Evolutionary conservation across 2,888 invertebrate species (phyloP).

Genomic region (Phyto melanocephala): DNA sequence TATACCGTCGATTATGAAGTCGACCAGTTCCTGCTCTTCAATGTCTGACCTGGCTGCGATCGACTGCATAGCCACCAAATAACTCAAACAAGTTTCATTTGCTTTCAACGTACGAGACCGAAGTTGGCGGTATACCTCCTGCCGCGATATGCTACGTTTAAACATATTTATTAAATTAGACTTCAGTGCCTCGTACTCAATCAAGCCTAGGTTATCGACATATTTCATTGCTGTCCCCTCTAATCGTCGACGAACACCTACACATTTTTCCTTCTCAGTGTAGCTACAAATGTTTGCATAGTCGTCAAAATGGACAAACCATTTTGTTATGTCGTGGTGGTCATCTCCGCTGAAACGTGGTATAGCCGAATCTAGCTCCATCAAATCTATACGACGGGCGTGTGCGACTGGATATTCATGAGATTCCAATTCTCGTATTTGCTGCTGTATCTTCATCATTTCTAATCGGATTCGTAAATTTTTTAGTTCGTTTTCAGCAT

Average conservation of each 20-base stretch:
- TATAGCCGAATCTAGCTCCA: neutral
- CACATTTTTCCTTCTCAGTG: slow-evolving; percentile 3
- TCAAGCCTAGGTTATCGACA: neutral
- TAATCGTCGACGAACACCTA: neutral
- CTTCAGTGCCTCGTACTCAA: neutral
- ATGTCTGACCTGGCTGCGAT: slow-evolving; percentile 24
- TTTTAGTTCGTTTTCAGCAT: neutral
- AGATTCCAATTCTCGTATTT: neutral
- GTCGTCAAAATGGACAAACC: neutral
- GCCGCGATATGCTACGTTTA: neutral
- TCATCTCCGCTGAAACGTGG: neutral
- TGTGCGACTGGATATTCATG: neutral
- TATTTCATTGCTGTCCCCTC: neutral
- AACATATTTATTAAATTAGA: neutral
- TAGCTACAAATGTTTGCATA: neutral
- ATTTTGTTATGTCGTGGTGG: neutral
- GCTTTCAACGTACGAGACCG: neutral
- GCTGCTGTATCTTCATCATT: neutral
- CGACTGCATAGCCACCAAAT: slow-evolving; percentile 30
- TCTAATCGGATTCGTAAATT: neutral
- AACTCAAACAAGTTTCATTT: slow-evolving; percentile 35
- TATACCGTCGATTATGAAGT: slow-evolving; percentile 22
- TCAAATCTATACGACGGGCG: neutral
- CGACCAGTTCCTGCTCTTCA: neutral
- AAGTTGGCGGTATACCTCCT: slow-evolving; percentile 40